Conservation (phyloP, 2,797 vertebrate genomes). For the Mastacembelus armatus region DNA sequence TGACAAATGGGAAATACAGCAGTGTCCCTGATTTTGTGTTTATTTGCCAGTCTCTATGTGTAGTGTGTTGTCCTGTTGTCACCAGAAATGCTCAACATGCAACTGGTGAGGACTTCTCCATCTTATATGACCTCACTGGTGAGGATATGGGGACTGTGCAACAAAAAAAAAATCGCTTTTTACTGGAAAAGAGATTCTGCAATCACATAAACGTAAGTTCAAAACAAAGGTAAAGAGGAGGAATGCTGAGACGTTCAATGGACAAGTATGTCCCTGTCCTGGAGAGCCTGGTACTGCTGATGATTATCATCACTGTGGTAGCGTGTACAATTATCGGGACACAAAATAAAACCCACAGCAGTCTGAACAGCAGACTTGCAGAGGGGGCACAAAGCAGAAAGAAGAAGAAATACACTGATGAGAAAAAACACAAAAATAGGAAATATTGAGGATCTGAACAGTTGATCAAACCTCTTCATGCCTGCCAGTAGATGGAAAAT, state of each 20-base stretch:
- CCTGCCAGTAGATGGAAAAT: neutral
- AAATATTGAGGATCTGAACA: too few species aligned
- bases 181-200: neutral
- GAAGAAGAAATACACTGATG: neutral
- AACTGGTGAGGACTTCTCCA: slow-evolving; percentile 27
- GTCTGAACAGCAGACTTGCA: slow-evolving; percentile 6
- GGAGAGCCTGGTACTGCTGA: too few species aligned
- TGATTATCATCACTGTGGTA: too few species aligned
- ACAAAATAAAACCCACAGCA: slow-evolving; percentile 4
- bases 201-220: slow-evolving; percentile 10
- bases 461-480: too few species aligned
- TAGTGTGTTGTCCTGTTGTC: slow-evolving; percentile 10
- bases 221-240: slow-evolving; percentile 12
- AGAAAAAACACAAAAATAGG: too few species aligned
- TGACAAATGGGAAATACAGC: slow-evolving; percentile 43
- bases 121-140: slow-evolving; percentile 27
- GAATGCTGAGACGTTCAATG: too few species aligned
- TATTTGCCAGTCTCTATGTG: slow-evolving; percentile 12
- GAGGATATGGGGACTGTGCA: slow-evolving; percentile 3
- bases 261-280: neutral
- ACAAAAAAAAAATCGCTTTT: neutral
- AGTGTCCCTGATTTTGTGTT: slow-evolving; percentile 24
- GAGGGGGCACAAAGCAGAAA: neutral
- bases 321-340: slow-evolving; percentile 18
- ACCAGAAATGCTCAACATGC: slow-evolving; percentile 12